Evolutionary conservation across 2,113 vertebrate genomes (phyloP), one percentile per base, ranked within the genome.

Genomic region (Stomatorhinus ivindoensis): DNA sequence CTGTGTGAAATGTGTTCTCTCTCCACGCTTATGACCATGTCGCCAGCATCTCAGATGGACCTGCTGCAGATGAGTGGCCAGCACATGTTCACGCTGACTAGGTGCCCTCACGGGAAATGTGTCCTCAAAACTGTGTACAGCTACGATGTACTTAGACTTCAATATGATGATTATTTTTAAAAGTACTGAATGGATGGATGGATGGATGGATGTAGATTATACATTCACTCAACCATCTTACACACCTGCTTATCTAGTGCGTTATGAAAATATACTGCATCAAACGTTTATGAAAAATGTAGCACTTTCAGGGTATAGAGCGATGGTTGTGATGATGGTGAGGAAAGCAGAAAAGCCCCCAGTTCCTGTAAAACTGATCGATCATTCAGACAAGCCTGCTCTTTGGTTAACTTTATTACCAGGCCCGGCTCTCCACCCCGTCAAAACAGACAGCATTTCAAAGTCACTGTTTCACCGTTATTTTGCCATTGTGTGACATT

Each of bases 401-500:
- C 58, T 80, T 91, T 86, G n/a, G 35, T 31, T 89, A 84, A 65
- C 53, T 69, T 84, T 73, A 88, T 69, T 85, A 44, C 53, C 46
- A 44, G 85, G 53, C 39, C 86, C 27, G 17, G 31, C 87, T 89
- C 89, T 89, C 19, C 9, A 1, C 9, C 8, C 55, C 17, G n/a
- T 89, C 27, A 44, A 69, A 86, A 76, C 31, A 35, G 61, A 88
- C 82, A 90, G 19, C 39, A 85, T 90, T 82, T 90, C 85, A 73
- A n/a, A 44, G 39, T 39, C 17, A 46, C 58, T 19, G 35, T 48
- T 87, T 82, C 55, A 87, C 88, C 51, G 17, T 89, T 90, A 53
- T 84, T 84, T 65, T 89, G 88, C 82, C 85, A 51, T 65, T 13
- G 47, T 42, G n/a, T 89, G 90, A 58, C 46, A 39, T 89, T 91